Evolutionary conservation across 92 coral and sea anemone species (phyloP).

Genomic region (Zoanthus sociatus): DNA sequence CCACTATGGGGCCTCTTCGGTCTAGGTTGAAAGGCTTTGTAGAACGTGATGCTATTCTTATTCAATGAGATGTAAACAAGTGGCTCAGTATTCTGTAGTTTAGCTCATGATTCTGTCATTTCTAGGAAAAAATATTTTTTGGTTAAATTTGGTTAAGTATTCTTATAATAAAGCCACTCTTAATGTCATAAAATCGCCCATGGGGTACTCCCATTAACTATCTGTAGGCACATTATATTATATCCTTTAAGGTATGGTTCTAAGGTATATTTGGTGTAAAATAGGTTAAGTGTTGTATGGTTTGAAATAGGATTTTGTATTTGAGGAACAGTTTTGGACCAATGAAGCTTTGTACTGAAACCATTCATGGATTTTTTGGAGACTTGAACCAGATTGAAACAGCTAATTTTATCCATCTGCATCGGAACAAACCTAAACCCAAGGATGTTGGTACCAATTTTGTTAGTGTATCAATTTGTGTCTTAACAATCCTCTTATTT

Average conservation of each 20-base stretch:
- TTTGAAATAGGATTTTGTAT: background rate
- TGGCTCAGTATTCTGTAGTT: conserved; percentile 8
- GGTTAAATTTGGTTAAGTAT: conserved; percentile 34
- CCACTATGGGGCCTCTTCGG: conserved; percentile 6
- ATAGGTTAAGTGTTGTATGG: conserved; percentile 1
- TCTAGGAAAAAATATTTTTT: conserved; percentile 16
- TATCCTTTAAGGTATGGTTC: background rate
- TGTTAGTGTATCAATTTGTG: conserved; percentile 18
- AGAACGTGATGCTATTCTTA: conserved; percentile 33
- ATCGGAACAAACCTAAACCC: background rate
- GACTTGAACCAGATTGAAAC: background rate
- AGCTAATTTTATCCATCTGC: background rate
- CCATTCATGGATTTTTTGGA: background rate
- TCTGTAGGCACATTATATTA: background rate
- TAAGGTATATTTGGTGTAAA: background rate
- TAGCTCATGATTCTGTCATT: conserved; percentile 14
- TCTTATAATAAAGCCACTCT: too few relatives aligned
- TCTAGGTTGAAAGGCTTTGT: conserved; percentile 29
- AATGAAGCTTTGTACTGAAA: background rate
- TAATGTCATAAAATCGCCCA: background rate
- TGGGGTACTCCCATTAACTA: too few relatives aligned
- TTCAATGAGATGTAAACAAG: conserved; percentile 33
- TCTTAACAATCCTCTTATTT: conserved; percentile 41
- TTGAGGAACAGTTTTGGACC: background rate
- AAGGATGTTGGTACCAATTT: background rate